A percentile compares a stretch with the other conserved stretches of the same genome.
phyloP scores from a whole-genome alignment of 1,140 invertebrate species.

The Vanessa tameamea region DNA sequence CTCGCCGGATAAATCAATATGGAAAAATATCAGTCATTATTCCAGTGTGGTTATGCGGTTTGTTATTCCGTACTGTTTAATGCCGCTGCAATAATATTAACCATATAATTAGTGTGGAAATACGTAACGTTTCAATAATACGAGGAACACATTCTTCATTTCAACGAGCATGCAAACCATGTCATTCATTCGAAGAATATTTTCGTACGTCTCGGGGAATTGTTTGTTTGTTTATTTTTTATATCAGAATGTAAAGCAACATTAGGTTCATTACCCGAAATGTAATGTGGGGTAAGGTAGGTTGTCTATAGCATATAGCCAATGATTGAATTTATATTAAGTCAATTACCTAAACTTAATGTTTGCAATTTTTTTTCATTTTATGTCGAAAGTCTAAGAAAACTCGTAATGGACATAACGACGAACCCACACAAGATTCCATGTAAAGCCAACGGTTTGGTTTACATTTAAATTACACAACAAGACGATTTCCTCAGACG shows the following conservation, averaged over 20 bases:
- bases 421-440: background rate
- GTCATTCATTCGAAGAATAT: too few species aligned
- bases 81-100: background rate
- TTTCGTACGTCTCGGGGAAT: too few species aligned
- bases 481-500: background rate
- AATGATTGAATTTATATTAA: too few species aligned
- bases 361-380: too few species aligned
- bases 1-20: slow-evolving; percentile 26
- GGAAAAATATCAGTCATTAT: slow-evolving; percentile 32
- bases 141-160: too few species aligned
- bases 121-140: background rate
- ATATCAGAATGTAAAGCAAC: too few species aligned
- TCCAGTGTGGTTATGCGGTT: slow-evolving; percentile 5
- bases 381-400: background rate
- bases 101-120: background rate
- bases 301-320: too few species aligned
- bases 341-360: too few species aligned
- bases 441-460: background rate
- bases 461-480: slow-evolving; percentile 13
- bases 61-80: slow-evolving; percentile 6
- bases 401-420: background rate
- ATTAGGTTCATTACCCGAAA: too few species aligned
- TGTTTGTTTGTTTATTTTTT: too few species aligned
- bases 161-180: too few species aligned
- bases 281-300: too few species aligned